Conservation (phyloP, 2,888 invertebrate genomes). For the Drosophila merina region DNA sequence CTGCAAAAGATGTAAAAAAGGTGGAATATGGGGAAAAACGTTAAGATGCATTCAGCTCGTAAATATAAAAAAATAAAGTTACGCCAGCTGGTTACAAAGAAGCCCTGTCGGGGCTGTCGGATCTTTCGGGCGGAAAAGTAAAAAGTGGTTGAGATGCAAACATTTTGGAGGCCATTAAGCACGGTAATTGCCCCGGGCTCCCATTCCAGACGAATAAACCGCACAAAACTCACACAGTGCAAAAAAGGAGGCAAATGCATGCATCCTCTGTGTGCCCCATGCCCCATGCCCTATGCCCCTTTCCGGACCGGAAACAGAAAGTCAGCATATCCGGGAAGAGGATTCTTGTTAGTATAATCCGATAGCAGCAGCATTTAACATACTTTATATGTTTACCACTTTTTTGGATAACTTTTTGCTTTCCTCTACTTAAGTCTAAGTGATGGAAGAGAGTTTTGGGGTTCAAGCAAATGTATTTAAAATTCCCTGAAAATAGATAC, state of each 20-base stretch:
- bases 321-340: conserved; percentile 12
- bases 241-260: conserved; percentile 17
- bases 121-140: not conserved
- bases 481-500: not conserved
- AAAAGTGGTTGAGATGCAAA: conserved; percentile 14
- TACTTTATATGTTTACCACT: conserved; percentile 21
- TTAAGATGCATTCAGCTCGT: conserved; percentile 49
- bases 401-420: conserved; percentile 13
- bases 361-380: conserved; percentile 23
- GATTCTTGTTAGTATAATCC: conserved; percentile 19
- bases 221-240: conserved; percentile 37
- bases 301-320: conserved; percentile 20
- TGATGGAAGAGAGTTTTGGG: not conserved
- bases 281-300: conserved; percentile 16
- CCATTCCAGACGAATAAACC: conserved; percentile 66
- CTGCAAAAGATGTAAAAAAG: conserved; percentile 17
- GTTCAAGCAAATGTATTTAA: not conserved
- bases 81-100: conserved; percentile 27
- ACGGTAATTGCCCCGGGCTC: conserved; percentile 43
- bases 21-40: conserved; percentile 14
- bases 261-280: conserved; percentile 1
- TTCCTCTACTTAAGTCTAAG: conserved; percentile 2
- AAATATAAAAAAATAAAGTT: conserved; percentile 46
- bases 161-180: conserved; percentile 49
- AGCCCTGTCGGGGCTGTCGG: conserved; percentile 1